Percentiles rank a stretch among this genome's conserved stretches.
phyloP scores from a whole-genome alignment of 2,113 vertebrate species.

The Semicossyphus pulcher region DNA sequence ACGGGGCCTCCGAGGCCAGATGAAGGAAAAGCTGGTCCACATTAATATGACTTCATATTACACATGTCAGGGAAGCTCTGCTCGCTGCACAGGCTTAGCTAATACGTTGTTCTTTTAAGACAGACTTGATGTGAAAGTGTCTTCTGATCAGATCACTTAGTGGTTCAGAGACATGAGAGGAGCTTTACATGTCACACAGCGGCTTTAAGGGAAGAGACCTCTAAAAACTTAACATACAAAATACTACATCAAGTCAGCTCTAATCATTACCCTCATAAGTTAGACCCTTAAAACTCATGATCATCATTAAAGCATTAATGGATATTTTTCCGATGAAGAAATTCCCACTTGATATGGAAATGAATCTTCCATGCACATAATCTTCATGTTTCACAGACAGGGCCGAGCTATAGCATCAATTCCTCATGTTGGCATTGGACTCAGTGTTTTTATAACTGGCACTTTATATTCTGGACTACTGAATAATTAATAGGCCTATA shows the following conservation, averaged over 20 bases:
- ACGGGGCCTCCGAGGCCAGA: constrained; percentile 63
- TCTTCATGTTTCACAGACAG: too few relatives aligned
- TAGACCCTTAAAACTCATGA: too few relatives aligned
- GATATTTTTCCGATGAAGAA: too few relatives aligned
- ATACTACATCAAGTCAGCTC: background rate
- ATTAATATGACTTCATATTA: constrained; percentile 74
- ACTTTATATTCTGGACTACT: too few relatives aligned
- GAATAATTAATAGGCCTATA: too few relatives aligned
- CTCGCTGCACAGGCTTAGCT: constrained; percentile 31
- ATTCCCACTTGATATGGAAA: too few relatives aligned
- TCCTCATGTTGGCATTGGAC: too few relatives aligned
- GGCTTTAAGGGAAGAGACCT: background rate
- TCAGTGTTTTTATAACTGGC: background rate
- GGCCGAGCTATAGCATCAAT: background rate
- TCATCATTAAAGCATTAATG: too few relatives aligned
- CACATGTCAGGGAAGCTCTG: constrained; percentile 39
- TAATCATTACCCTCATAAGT: too few relatives aligned
- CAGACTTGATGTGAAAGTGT: background rate
- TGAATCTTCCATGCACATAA: too few relatives aligned
- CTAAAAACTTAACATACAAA: background rate
- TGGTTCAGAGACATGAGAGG: constrained; percentile 2
- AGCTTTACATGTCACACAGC: background rate
- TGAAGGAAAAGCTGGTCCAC: constrained; percentile 73
- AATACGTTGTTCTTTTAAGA: constrained; percentile 14
- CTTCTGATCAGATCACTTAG: constrained; percentile 15